Evolutionary conservation across 1,140 invertebrate genomes (phyloP).

Genomic region (Drosophila yakuba): DNA sequence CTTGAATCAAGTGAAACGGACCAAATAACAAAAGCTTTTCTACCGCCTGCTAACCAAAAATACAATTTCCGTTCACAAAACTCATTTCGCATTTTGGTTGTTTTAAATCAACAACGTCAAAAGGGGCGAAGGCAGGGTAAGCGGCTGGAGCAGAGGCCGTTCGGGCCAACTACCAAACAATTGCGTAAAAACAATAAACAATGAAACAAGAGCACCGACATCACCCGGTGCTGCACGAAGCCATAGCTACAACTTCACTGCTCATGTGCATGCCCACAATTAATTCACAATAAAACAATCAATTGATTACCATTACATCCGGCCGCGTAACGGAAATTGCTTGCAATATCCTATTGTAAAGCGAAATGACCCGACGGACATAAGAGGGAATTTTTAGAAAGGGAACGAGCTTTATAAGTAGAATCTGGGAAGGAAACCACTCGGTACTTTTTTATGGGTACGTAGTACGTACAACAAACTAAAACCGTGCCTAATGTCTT

Average conservation of each 20-base stretch:
- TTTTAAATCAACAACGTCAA: conserved; percentile 75
- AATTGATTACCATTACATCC: conserved; percentile 81
- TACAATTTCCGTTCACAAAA: conserved; percentile 79
- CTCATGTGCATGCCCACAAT: conserved; percentile 80
- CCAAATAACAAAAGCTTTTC: conserved; percentile 55
- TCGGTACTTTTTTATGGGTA: too few relatives aligned
- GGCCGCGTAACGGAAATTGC: conserved; percentile 76
- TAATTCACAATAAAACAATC: conserved; percentile 83
- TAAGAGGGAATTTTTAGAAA: background rate
- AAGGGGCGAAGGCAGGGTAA: background rate
- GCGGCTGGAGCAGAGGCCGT: conserved; percentile 34
- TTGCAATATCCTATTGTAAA: conserved; percentile 77
- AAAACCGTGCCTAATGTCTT: too few relatives aligned
- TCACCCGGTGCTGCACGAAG: conserved; percentile 12
- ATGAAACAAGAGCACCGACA: conserved; percentile 46
- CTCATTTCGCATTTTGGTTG: conserved; percentile 80
- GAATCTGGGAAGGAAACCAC: background rate
- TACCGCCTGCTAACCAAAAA: conserved; percentile 67
- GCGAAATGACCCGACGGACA: conserved; percentile 35
- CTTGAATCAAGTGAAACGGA: conserved; percentile 36
- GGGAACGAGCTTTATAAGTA: background rate
- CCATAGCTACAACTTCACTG: conserved; percentile 20
- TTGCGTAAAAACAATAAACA: conserved; percentile 82
- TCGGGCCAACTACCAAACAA: conserved; percentile 72
- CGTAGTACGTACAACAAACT: too few relatives aligned